Evolutionary conservation across 1,140 invertebrate genomes (phyloP).

Genomic region (Orussus abietinus): DNA sequence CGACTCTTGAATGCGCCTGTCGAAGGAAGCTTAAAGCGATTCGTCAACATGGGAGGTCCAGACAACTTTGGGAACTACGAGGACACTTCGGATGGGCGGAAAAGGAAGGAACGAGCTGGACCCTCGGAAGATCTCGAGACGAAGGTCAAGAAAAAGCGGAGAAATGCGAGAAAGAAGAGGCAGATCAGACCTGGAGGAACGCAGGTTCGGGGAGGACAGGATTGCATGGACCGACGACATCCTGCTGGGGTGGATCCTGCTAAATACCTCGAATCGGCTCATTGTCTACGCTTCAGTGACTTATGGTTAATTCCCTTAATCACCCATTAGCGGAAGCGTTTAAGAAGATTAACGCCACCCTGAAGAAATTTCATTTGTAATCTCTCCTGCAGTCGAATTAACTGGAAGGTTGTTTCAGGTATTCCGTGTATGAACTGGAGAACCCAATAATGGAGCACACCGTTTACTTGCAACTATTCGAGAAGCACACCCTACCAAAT

Average conservation of each 20-base stretch:
- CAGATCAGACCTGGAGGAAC: constrained; percentile 23
- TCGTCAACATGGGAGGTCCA: not conserved
- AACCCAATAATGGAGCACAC: constrained; percentile 43
- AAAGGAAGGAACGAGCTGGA: constrained; percentile 11
- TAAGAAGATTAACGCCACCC: not conserved
- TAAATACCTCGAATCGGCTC: constrained; percentile 52
- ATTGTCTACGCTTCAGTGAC: constrained; percentile 54
- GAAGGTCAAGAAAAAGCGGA: constrained; percentile 12
- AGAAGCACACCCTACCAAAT: constrained; percentile 37
- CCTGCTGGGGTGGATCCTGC: constrained; percentile 40
- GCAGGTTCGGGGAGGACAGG: constrained; percentile 50
- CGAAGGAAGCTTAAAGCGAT: too few species aligned
- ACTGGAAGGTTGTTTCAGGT: constrained; percentile 29
- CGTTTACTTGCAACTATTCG: constrained; percentile 46
- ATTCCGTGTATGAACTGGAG: constrained; percentile 45
- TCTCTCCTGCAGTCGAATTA: too few species aligned
- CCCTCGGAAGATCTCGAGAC: constrained; percentile 7
- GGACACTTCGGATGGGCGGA: constrained; percentile 8
- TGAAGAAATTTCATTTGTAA: constrained; percentile 1
- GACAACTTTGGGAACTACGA: not conserved
- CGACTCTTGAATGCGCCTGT: constrained; percentile 12
- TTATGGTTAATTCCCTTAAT: constrained; percentile 41
- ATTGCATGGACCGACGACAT: constrained; percentile 42
- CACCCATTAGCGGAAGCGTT: not conserved
- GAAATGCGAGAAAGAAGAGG: constrained; percentile 15